Evolutionary conservation across 35 echinoderm and acorn worm species (phyloP), one percentile per base, ranked within the genome.

Genomic region (Apostichopus californicus): DNA sequence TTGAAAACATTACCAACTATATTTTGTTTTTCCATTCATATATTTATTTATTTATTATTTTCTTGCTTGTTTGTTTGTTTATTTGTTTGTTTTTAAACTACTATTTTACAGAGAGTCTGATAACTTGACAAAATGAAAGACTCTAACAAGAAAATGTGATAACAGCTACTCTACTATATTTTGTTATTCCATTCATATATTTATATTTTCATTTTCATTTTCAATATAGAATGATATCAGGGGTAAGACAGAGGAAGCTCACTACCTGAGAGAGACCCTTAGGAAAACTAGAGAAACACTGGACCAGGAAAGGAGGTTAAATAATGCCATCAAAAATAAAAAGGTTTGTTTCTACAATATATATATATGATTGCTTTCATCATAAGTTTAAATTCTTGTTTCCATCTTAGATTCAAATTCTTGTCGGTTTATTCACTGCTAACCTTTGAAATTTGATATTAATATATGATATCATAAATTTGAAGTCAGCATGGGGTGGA

Each of bases 181-280:
- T 84, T 84, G 53, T 5, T 14, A 0, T 18, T 85, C 20, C 58
- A 5, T 55, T 9, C 7, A 9, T 85, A 18, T 55, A 1, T 18
- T 63, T 6, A 63, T 87, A 13, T 7, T 86, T 9, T 59, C 87
- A 84, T 8, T 70, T 96, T n/a, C n/a, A n/a, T n/a, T n/a, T 93
- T 93, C 65, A 53, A 68, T 65, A 15, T 64, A 99, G 97, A 91
- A 90, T 89, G 97, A 99, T 87, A 91, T 99, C 23, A 83, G 97
- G 46, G 93, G 97, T 34, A 91, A 95, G 10, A 77, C 92, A 73
- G 97, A 99, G 78, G 97, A 99, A 75, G 93, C 95, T 17, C 97
- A 96, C 13, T 99, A 99, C 91, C 90, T 99, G 72, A 82, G 97
- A n/a, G 97, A 99, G 85, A 96, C 97, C 0, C 64, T 99, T 93